These are phyloP conservation scores for Carterocephalus palaemon DNA, from an alignment of 2,888 invertebrate species.

Conservation along the genomic window DNA sequence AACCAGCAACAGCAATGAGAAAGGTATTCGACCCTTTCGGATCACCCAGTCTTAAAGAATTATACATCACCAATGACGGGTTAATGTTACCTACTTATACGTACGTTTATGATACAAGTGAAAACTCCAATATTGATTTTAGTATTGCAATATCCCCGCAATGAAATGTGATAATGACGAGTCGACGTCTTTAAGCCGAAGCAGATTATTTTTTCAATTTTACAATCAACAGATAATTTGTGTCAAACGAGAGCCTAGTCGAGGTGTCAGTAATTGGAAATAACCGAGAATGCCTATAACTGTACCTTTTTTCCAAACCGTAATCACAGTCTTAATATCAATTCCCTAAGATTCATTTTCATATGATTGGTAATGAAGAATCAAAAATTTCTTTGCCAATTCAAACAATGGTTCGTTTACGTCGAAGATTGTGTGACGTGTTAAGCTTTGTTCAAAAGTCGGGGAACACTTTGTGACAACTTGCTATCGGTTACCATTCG, in stretches of 20 bases:
- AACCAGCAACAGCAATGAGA: too few species aligned
- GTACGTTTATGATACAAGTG: too few species aligned
- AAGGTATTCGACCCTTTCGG: too few species aligned
- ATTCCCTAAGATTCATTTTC: neutral
- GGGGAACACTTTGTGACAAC: neutral
- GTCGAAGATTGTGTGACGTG: constrained; percentile 12
- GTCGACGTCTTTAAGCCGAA: neutral
- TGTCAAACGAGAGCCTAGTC: constrained; percentile 19
- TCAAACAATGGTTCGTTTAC: constrained; percentile 4
- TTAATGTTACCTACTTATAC: too few species aligned
- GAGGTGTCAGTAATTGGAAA: constrained; percentile 24
- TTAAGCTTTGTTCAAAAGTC: constrained; percentile 10
- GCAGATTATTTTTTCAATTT: constrained; percentile 19
- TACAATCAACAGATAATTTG: constrained; percentile 18
- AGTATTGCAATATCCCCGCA: neutral
- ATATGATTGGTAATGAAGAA: too few species aligned
- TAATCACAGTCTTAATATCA: constrained; percentile 4
- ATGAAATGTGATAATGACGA: constrained; percentile 3
- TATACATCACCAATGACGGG: too few species aligned
- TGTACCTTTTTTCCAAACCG: neutral
- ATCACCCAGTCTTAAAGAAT: too few species aligned
- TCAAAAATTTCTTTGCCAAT: constrained; percentile 1
- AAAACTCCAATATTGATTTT: neutral
- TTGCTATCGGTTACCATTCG: too few species aligned
- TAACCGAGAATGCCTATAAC: constrained; percentile 10